These are phyloP conservation scores for Machaerirhynchus nigripectus DNA, from an alignment of 2,113 vertebrate species.

Conservation along the genomic window DNA sequence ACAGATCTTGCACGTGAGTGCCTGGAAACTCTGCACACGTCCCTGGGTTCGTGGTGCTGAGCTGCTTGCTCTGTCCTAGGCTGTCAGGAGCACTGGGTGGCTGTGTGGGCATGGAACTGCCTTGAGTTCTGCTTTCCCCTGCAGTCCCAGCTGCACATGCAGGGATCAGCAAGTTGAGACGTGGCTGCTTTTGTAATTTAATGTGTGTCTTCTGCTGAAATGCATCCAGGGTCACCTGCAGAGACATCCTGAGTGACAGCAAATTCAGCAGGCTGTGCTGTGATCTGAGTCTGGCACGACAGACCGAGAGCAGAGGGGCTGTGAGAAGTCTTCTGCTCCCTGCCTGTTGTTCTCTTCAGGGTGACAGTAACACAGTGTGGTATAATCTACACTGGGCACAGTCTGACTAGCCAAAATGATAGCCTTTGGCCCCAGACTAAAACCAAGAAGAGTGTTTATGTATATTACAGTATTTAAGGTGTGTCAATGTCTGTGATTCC, in stretches of 20 bases:
- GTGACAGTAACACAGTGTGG: background rate
- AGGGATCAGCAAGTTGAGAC: background rate
- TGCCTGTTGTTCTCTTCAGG: background rate
- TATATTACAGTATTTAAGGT: background rate
- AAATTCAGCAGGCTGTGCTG: background rate
- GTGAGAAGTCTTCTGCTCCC: background rate
- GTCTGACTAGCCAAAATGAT: background rate
- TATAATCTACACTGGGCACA: background rate
- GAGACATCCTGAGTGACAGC: background rate
- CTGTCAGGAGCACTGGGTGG: rapidly evolving
- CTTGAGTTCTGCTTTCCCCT: background rate
- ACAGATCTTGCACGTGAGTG: background rate
- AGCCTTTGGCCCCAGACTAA: background rate
- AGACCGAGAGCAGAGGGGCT: background rate
- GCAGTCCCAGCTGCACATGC: background rate
- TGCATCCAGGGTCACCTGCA: background rate
- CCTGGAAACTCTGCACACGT: background rate
- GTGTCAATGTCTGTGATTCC: rapidly evolving
- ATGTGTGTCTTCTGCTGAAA: background rate
- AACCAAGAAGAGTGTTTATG: background rate
- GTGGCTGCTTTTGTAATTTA: background rate
- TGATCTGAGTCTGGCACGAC: background rate
- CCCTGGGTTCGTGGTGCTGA: background rate
- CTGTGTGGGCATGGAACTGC: background rate
- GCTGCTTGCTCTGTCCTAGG: background rate